These are phyloP conservation scores for Aurelia aurita DNA, from an alignment of 30 jellyfish, hydroid and myxozoan species.

Conservation along the genomic window DNA sequence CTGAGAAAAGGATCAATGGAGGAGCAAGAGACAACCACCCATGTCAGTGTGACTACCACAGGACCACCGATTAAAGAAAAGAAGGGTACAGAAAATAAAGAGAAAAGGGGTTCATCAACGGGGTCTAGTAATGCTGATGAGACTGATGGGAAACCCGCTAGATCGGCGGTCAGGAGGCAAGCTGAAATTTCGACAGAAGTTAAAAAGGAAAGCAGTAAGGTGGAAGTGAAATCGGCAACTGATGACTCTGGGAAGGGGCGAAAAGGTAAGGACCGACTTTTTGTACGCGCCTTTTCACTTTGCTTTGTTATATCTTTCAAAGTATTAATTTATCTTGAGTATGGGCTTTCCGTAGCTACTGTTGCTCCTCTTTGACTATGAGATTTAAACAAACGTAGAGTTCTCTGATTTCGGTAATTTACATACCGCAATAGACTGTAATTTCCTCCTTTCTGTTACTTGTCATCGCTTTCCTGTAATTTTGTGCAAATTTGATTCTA, in stretches of 20 bases:
- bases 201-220: background rate
- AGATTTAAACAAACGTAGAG: no score
- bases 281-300: no score
- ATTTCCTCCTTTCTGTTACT: no score
- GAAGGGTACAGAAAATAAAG: constrained; percentile 20
- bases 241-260: constrained; percentile 41
- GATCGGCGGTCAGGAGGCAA: constrained; percentile 13
- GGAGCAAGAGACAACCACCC: constrained; percentile 46
- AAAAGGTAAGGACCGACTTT: background rate
- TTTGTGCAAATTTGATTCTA: no score
- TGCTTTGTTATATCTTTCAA: no score
- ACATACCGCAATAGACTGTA: no score
- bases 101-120: constrained; percentile 14
- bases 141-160: constrained; percentile 36
- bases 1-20: constrained; percentile 61
- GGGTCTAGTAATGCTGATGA: constrained; percentile 16
- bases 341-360: no score
- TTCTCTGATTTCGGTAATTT: no score
- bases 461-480: no score
- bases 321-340: no score
- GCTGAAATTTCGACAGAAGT: constrained; percentile 6
- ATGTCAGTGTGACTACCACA: constrained; percentile 47
- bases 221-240: background rate
- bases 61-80: constrained; percentile 10
- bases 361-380: no score